Conservation (phyloP, 1,140 invertebrate genomes). For the Dufourea novaeangliae region DNA sequence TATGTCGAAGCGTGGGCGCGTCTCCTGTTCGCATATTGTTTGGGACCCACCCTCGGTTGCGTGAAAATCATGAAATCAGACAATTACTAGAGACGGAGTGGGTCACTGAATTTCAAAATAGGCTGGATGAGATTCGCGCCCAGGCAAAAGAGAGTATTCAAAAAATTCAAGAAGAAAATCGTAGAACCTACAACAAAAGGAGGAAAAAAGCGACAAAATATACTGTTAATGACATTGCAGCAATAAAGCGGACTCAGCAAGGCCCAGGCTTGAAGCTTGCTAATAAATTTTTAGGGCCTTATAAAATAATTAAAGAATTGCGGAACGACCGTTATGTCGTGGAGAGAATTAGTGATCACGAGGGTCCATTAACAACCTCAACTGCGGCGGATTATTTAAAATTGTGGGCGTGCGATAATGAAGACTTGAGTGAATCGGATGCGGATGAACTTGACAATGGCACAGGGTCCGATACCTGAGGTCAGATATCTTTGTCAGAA, state of each 20-base stretch:
- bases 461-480: background rate
- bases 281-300: background rate
- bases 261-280: slow-evolving; percentile 51
- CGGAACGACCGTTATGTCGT: too few relatives aligned
- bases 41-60: slow-evolving; percentile 66
- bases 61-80: slow-evolving; percentile 56
- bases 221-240: slow-evolving; percentile 57
- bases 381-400: too few relatives aligned
- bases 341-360: too few relatives aligned
- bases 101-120: slow-evolving; percentile 35
- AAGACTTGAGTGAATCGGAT: too few relatives aligned
- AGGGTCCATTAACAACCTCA: too few relatives aligned
- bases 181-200: slow-evolving; percentile 58
- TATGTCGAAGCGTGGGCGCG: slow-evolving; percentile 65
- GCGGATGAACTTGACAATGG: background rate
- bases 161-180: slow-evolving; percentile 70
- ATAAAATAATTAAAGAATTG: background rate
- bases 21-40: slow-evolving; percentile 72
- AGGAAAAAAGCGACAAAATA: slow-evolving; percentile 56
- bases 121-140: slow-evolving; percentile 56
- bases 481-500: background rate
- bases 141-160: slow-evolving; percentile 64
- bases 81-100: slow-evolving; percentile 51
- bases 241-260: slow-evolving; percentile 57
- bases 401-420: too few relatives aligned